A percentile compares a stretch with the other conserved stretches of the same genome.
These are phyloP conservation scores for Tricholauxania praeusta DNA, from an alignment of 2,888 invertebrate species.

Conservation along the genomic window DNA sequence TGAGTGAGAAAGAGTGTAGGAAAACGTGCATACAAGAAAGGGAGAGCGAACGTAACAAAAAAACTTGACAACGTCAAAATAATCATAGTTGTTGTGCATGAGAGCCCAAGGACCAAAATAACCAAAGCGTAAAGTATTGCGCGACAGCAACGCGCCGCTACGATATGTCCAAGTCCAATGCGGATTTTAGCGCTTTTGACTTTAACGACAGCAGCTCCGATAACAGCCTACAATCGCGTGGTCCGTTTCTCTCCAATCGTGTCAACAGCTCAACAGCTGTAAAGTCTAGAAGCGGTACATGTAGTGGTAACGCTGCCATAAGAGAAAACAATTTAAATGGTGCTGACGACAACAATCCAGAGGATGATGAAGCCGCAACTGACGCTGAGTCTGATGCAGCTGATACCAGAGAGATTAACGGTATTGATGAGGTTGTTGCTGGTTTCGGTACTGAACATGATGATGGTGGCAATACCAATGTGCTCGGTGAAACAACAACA, in stretches of 20 bases:
- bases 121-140: neutral
- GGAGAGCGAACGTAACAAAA: neutral
- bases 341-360: conserved; percentile 46
- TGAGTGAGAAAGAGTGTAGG: neutral
- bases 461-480: conserved; percentile 39
- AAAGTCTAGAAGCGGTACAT: conserved; percentile 41
- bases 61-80: neutral
- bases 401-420: neutral
- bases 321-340: conserved; percentile 42
- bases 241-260: conserved; percentile 62
- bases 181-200: conserved; percentile 67
- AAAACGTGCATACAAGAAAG: conserved; percentile 7
- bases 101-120: no score
- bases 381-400: conserved; percentile 2
- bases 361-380: conserved; percentile 28
- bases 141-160: conserved; percentile 22
- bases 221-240: conserved; percentile 63
- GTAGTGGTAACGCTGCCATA: conserved; percentile 16
- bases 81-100: no score
- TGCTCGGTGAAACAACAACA: conserved; percentile 3
- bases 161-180: conserved; percentile 59
- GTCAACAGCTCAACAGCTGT: conserved; percentile 45
- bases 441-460: conserved; percentile 44
- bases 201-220: conserved; percentile 66
- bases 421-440: neutral